Percentiles rank a stretch among this genome's conserved stretches.
phyloP scores from a whole-genome alignment of 2,888 invertebrate genomes.

The Pyrrhia umbra region DNA sequence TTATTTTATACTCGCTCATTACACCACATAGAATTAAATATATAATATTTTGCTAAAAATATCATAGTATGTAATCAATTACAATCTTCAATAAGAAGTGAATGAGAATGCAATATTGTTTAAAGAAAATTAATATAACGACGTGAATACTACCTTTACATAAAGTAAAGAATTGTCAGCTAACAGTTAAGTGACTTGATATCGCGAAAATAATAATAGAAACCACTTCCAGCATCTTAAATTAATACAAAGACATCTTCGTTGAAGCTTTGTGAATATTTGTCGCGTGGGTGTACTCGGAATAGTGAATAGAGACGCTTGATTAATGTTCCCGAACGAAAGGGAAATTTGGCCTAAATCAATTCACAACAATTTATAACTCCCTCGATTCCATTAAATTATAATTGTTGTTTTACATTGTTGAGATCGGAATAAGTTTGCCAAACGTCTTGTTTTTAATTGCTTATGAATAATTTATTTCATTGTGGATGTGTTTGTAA shows the following conservation, averaged over 20 bases:
- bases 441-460: slow-evolving; percentile 57
- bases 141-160: too few relatives aligned
- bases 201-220: neutral
- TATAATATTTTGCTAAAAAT: too few relatives aligned
- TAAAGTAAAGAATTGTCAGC: too few relatives aligned
- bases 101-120: too few relatives aligned
- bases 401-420: slow-evolving; percentile 62
- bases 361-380: slow-evolving; percentile 73
- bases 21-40: too few relatives aligned
- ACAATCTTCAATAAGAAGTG: too few relatives aligned
- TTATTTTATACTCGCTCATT: too few relatives aligned
- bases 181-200: too few relatives aligned
- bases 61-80: too few relatives aligned
- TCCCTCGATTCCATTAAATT: slow-evolving; percentile 67
- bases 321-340: slow-evolving; percentile 70
- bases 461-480: slow-evolving; percentile 51
- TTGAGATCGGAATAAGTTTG: slow-evolving; percentile 55
- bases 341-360: slow-evolving; percentile 69
- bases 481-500: neutral
- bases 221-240: slow-evolving; percentile 35
- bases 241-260: slow-evolving; percentile 39
- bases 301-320: slow-evolving; percentile 65
- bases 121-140: too few relatives aligned
- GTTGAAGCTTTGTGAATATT: slow-evolving; percentile 59
- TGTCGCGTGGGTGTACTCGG: slow-evolving; percentile 49